Base-by-base conservation (phyloP, 2,113 vertebrate genomes). In the Miniopterus natalensis region DNA sequence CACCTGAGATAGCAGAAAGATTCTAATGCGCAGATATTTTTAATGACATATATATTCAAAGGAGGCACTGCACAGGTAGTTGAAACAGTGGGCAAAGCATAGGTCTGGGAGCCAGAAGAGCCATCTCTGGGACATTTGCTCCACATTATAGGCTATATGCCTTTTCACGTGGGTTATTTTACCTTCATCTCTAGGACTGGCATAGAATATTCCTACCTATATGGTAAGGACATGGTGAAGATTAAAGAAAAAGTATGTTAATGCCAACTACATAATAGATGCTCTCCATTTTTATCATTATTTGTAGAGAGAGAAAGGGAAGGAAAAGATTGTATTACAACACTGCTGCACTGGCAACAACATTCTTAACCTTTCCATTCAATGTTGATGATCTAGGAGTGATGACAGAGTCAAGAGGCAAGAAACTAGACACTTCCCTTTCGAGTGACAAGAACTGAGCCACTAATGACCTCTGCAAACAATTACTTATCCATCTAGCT, bases 391-490 rank as follows among this genome's bases (percentile, higher is more conserved):
- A 42, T 73, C 21, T 42, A 49, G 13, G n/a, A 61, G 42, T 63
- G 12, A 79, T 47, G 31, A 55, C 25, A 92, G 36, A 55, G 47
- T 70, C 8, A 61, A 90, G 49, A 79, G 45, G 47, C 51, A 79
- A 97, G 8, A 59, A 81, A 73, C 68, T 68, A 66, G 59, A 89
- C 15, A 31, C 17, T 73, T 95, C 10, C 21, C n/a, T 85, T 29
- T 36, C 73, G 55, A 83, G 29, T 84, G 57, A 74, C 47, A 90
- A 61, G 80, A 85, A 88, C 1, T 92, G 73, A 85, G 36, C 59
- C 53, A 77, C 31, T 92, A 84, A 75, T 57, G 31, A 88, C 68
- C 40, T 95, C 77, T 73, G 61, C 17, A 85, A 95, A 80, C 55
- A 65, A 85, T 81, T 88, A 80, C 12, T 65, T 93, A 53, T 57